Conservation (phyloP, 2,113 vertebrate genomes). For the Syngnathoides biaculeatus region DNA sequence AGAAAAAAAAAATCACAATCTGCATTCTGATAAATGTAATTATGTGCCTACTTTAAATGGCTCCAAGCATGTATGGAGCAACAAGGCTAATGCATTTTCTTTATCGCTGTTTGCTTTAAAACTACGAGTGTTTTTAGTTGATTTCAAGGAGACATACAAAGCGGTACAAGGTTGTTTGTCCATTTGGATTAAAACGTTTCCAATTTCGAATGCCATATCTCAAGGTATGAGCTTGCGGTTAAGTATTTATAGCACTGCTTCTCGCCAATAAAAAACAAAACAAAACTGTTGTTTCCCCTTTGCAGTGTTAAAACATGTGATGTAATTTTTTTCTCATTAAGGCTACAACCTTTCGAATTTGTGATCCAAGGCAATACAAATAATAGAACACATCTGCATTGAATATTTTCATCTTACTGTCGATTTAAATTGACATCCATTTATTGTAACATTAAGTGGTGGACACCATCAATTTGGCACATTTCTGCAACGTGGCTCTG, state of each 20-base stretch:
- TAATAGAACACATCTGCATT: neutral
- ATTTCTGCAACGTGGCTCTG: no score
- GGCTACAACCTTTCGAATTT: neutral
- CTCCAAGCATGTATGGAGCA: conserved; percentile 26
- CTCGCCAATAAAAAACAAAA: neutral
- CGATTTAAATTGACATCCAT: no score
- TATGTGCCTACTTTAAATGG: conserved; percentile 32
- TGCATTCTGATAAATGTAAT: conserved; percentile 46
- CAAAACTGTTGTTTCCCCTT: neutral
- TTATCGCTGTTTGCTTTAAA: conserved; percentile 37
- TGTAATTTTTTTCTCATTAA: neutral
- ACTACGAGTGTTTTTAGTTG: conserved; percentile 27
- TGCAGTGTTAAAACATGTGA: neutral
- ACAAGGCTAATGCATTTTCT: conserved; percentile 28
- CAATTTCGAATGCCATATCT: conserved; percentile 9
- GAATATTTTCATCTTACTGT: neutral
- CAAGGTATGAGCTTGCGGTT: neutral
- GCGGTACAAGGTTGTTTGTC: conserved; percentile 8
- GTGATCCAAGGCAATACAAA: no score
- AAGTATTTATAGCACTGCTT: conserved; percentile 4
- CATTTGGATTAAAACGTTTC: conserved; percentile 12
- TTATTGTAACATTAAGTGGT: no score
- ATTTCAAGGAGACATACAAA: conserved; percentile 27
- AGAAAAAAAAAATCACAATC: conserved; percentile 37
- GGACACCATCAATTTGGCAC: no score